These are phyloP conservation scores for Perdita meconis DNA, from an alignment of 2,888 invertebrate species.

Conservation along the genomic window DNA sequence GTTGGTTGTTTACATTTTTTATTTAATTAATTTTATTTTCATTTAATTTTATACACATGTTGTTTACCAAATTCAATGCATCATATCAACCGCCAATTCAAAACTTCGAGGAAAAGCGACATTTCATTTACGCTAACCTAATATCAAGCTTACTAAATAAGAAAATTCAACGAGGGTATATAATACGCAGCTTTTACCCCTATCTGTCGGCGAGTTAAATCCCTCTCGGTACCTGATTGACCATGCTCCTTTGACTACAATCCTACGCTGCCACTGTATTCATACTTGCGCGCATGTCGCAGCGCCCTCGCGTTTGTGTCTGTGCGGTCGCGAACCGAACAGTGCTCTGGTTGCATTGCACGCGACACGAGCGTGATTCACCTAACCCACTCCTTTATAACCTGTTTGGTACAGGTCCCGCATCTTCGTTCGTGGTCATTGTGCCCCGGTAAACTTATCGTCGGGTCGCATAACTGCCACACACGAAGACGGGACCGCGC, in stretches of 20 bases:
- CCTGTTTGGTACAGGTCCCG: conserved; percentile 60
- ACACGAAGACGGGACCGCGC: conserved; percentile 26
- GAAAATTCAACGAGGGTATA: no score
- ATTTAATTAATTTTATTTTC: no score
- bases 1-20: no score
- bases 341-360: conserved; percentile 56
- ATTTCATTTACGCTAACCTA: no score
- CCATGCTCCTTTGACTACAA: conserved; percentile 30
- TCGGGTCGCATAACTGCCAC: conserved; percentile 34
- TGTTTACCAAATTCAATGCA: no score
- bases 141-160: no score
- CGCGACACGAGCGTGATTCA: conserved; percentile 69
- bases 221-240: conserved; percentile 23
- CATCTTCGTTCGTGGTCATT: conserved; percentile 61
- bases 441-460: conserved; percentile 52
- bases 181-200: conserved; percentile 4
- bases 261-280: conserved; percentile 33
- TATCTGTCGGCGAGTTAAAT: neutral
- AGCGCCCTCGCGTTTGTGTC: conserved; percentile 18
- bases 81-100: no score
- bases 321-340: neutral
- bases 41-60: no score
- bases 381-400: conserved; percentile 65
- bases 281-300: conserved; percentile 13
- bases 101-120: no score